Percentiles rank a stretch among this genome's conserved stretches.
These are phyloP conservation scores for Drosophila burlai DNA, from an alignment of 1,140 invertebrate genomes.

Conservation along the genomic window DNA sequence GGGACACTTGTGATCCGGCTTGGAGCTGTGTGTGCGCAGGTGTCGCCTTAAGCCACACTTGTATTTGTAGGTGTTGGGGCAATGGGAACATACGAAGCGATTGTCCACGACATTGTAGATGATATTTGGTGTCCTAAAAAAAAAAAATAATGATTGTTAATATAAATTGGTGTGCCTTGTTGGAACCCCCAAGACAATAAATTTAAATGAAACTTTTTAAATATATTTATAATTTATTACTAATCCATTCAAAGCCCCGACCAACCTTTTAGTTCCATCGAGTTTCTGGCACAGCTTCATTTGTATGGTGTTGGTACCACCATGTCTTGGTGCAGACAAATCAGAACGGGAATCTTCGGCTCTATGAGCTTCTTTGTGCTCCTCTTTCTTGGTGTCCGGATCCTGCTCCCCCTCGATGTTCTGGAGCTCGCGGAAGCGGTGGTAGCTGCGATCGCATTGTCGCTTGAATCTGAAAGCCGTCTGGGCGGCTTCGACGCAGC, in stretches of 20 bases:
- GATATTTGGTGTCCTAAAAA: neutral
- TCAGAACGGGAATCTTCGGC: neutral
- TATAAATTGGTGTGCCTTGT: neutral
- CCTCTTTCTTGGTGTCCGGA: neutral
- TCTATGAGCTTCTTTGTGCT: neutral
- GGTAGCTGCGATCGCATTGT: slow-evolving; percentile 42
- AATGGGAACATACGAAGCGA: slow-evolving; percentile 4
- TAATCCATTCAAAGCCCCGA: neutral
- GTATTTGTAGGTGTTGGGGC: neutral
- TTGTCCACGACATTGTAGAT: neutral
- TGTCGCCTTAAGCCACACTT: slow-evolving; percentile 1
- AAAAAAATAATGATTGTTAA: neutral
- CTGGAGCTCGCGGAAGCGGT: slow-evolving; percentile 12
- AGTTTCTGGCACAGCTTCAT: no score
- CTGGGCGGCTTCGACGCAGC: slow-evolving; percentile 52
- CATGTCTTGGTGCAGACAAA: neutral
- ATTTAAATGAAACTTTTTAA: neutral
- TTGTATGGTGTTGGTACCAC: neutral
- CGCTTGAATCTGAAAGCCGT: slow-evolving; percentile 57
- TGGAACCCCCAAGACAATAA: neutral
- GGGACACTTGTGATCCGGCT: slow-evolving; percentile 40
- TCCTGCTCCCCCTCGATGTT: neutral
- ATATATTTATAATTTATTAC: neutral
- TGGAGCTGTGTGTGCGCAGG: slow-evolving; percentile 15
- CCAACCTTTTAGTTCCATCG: neutral